Conservation (phyloP, 1,140 invertebrate genomes). For the Telenomus remus region DNA sequence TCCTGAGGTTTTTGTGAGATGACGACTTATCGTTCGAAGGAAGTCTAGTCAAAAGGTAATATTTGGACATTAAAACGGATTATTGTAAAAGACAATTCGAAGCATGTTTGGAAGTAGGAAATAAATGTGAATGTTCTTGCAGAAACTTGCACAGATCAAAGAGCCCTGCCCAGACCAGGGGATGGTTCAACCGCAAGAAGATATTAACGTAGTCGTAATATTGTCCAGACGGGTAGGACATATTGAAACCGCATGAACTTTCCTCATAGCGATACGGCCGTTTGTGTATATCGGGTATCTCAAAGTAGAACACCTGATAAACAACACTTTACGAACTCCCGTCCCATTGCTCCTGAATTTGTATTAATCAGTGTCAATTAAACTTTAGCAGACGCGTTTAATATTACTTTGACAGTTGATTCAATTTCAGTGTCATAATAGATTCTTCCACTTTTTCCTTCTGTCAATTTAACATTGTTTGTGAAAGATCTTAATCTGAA, state of each 20-base stretch:
- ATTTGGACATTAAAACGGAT: background rate
- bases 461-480: too few species aligned
- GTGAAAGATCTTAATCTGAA: too few species aligned
- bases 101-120: background rate
- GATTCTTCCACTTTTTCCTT: background rate
- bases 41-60: background rate
- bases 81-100: background rate
- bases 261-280: slow-evolving; percentile 50
- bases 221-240: slow-evolving; percentile 61
- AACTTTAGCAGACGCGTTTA: slow-evolving; percentile 9
- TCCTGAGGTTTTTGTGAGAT: too few species aligned
- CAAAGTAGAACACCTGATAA: slow-evolving; percentile 41
- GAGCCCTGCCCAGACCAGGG: slow-evolving; percentile 38
- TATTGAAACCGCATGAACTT: slow-evolving; percentile 67
- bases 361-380: slow-evolving; percentile 29
- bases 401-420: background rate
- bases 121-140: slow-evolving; percentile 40
- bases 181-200: slow-evolving; percentile 60
- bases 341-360: background rate
- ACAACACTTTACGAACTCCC: slow-evolving; percentile 28
- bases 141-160: slow-evolving; percentile 60
- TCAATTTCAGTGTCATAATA: background rate
- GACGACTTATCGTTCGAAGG: too few species aligned
- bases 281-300: slow-evolving; percentile 33
- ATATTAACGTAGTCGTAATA: slow-evolving; percentile 64